Evolutionary conservation across 2,888 invertebrate species (phyloP), one percentile per base, ranked within the genome.

Genomic region (Miltochrista miniata): DNA sequence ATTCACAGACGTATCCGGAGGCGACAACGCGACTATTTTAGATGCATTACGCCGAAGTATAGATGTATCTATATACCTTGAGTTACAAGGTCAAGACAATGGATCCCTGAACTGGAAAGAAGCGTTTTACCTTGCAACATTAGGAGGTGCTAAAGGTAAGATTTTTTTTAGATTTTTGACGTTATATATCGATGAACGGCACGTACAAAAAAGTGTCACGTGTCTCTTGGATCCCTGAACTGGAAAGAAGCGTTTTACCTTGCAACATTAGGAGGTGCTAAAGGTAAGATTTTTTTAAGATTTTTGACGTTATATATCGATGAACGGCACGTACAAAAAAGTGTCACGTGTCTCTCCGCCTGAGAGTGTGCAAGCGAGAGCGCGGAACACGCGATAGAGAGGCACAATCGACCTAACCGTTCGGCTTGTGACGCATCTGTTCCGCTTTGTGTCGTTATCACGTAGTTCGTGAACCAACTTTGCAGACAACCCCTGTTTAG

Each of bases 211-310:
- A n/a, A n/a, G n/a, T n/a, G n/a, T n/a, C n/a, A n/a, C n/a, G n/a
- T n/a, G n/a, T n/a, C n/a, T n/a, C n/a, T n/a, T 7, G 54, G 52
- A 5, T 93, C 95, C 0, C 74, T 97, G 1, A 93, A 93, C 56
- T 96, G 95, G 84, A 93, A 92, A 54, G 96, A 98, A 64, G 97
- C 94, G 0, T 95, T 98, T 76, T 95, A 95, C 79, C 89, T 98
- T 65, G 97, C 97, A 11, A 98, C 98, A 1, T 83, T 97, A 45
- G 97, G 98, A 13, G 97, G 98, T 7, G 97, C 97, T 52, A 93
- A 92, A 92, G 95, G 96, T 95, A 87, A 70, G 5, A 5, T 5
- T 24, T 24, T 24, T 24, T 24, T 24, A 4, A 24, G 18, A 5
- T n/a, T n/a, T n/a, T n/a, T n/a, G n/a, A n/a, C n/a, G n/a, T n/a